A percentile compares a stretch with the other conserved stretches of the same genome.
Conservation (phyloP, 2,113 vertebrate genomes). For the Dinomys branickii region DNA sequence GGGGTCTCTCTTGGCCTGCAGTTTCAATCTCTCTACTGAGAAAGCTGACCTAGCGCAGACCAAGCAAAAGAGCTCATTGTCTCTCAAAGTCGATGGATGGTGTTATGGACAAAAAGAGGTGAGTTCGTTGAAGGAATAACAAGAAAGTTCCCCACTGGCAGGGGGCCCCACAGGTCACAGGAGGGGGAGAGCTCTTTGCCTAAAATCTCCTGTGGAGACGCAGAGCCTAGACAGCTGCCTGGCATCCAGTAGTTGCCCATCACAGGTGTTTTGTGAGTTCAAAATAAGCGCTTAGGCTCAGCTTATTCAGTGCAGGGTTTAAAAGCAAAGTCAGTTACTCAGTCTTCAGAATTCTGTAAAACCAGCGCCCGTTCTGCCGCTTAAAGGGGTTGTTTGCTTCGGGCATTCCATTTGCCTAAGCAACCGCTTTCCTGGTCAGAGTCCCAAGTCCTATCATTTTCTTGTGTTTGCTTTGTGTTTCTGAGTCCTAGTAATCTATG, state of each 20-base stretch:
- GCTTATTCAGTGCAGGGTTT: neutral
- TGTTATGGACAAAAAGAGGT: neutral
- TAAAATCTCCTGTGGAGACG: neutral
- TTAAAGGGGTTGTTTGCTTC: neutral
- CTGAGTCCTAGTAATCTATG: neutral
- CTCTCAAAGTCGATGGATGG: neutral
- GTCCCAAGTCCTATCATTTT: neutral
- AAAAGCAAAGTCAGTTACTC: neutral
- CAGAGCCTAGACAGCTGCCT: neutral
- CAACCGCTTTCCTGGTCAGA: neutral
- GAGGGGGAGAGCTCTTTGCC: neutral
- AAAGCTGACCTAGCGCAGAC: neutral
- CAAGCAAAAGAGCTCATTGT: neutral
- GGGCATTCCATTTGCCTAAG: neutral
- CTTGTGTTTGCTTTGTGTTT: neutral
- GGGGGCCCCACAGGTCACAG: neutral
- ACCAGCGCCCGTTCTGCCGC: neutral
- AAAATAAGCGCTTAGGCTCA: neutral
- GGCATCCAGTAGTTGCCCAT: neutral
- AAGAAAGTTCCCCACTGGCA: neutral
- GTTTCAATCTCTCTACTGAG: neutral
- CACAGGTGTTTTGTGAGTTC: neutral
- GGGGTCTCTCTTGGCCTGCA: too few relatives aligned
- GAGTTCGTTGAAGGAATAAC: neutral
- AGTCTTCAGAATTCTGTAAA: neutral